phyloP scores from a whole-genome alignment of 2,113 vertebrate genomes.

The Cariama cristata region DNA sequence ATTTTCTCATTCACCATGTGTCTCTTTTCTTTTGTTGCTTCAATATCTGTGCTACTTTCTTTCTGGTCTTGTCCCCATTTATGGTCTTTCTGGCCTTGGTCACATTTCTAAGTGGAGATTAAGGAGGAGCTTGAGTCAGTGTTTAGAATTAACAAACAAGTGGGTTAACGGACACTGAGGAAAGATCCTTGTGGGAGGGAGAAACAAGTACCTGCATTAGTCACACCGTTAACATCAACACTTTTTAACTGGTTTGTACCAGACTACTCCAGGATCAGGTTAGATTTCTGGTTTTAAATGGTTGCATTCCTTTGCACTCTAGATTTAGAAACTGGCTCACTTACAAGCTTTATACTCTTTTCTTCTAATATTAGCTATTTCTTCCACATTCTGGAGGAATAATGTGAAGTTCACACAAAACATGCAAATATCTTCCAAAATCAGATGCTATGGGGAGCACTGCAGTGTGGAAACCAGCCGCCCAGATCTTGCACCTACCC shows the following conservation, averaged over 20 bases:
- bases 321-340: background rate
- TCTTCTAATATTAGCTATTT: background rate
- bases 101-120: background rate
- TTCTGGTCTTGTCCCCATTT: background rate
- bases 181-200: background rate
- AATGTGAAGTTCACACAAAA: background rate
- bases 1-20: background rate
- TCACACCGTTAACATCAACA: background rate
- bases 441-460: background rate
- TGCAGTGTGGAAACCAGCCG: background rate
- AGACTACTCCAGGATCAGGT: background rate
- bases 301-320: background rate
- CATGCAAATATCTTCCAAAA: background rate
- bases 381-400: background rate
- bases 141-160: background rate
- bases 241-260: background rate
- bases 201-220: background rate
- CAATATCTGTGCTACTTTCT: background rate
- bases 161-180: background rate
- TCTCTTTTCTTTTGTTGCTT: background rate
- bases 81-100: background rate
- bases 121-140: background rate
- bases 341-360: background rate
- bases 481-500: background rate
- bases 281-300: background rate